Base-by-base conservation (phyloP, 1,140 invertebrate species). In the Philotrypesis tridentata region DNA sequence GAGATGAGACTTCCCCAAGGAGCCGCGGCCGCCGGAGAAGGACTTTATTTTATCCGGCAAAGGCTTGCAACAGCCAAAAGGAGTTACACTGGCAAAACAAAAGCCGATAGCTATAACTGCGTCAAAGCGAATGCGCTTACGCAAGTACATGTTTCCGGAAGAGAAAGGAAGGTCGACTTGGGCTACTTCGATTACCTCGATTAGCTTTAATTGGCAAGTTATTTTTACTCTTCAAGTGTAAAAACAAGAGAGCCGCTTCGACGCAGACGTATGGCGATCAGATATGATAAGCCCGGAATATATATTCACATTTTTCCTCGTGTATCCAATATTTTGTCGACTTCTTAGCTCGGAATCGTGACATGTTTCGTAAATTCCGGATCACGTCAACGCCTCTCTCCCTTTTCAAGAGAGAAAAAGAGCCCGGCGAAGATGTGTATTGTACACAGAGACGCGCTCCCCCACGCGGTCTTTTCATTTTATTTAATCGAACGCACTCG, bases 41-140 rank as follows among this genome's bases (percentile, higher is more conserved):
- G 61, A 29, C 75, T 37, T 23, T 55, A 71, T 71, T 37, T 71
- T 37, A 40, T 65, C 61, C 1, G 61, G 61, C 61, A 65, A 65
- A 65, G 61, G 27, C 23, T 65, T 65, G 21, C 48, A 21, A 4
- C 17, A 55, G 48, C 2, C 21, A 7, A 55, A 9, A 70, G 31
- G 21, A 17, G 61, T 27, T 6, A 65, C 25, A 2, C 27, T 1
- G 8, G 31, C 0, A 37, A 70, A 37, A 70, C 67, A 70, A 70
- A 70, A 37, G 29, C 21, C 31, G 67, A 29, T n/a, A 17, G 17
- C 14, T 29, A 33, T n/a, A n/a, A n/a, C n/a, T n/a, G 61, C 23
- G 61, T 70, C 67, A 70, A 70, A 70, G 67, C 7, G 37, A 33
- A n/a, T 29, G 9, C 27, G 12, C 61, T 29, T n/a, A n/a, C n/a